phyloP scores from a whole-genome alignment of 30 jellyfish, hydroid and myxozoan species.

The Cassiopea xamachana region DNA sequence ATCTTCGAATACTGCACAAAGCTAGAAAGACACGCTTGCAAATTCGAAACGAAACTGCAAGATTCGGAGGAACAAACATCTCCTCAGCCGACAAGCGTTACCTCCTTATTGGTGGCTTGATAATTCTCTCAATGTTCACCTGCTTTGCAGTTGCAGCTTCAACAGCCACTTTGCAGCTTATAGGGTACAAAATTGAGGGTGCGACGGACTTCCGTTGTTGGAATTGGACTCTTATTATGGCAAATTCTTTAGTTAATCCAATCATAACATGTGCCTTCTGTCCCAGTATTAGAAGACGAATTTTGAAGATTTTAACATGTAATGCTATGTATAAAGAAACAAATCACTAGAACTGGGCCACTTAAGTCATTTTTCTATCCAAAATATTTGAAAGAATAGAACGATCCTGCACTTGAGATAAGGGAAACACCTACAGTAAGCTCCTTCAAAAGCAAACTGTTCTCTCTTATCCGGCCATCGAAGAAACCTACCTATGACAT shows the following conservation, averaged over 20 bases:
- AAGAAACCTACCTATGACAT: too few species aligned
- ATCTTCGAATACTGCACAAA: background rate
- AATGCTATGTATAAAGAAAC: background rate
- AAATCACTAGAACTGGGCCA: too few species aligned
- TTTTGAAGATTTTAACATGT: background rate
- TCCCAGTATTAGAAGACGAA: background rate
- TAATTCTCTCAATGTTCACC: background rate
- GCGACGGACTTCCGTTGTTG: background rate
- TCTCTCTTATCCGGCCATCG: too few species aligned
- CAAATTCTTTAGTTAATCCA: slow-evolving; percentile 17
- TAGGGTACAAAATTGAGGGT: background rate
- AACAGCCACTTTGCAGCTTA: background rate
- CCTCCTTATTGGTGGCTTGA: slow-evolving; percentile 12
- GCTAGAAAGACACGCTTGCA: slow-evolving; percentile 6
- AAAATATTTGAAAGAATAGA: too few species aligned
- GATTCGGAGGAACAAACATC: background rate
- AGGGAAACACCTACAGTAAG: too few species aligned
- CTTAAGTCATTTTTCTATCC: too few species aligned
- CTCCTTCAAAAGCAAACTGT: too few species aligned
- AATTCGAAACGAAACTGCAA: background rate
- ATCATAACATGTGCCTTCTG: slow-evolving; percentile 8
- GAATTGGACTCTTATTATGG: background rate
- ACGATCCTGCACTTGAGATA: too few species aligned
- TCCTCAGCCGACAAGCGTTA: background rate
- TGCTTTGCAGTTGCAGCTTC: slow-evolving; percentile 1